Percentiles rank a stretch among this genome's conserved stretches.
These are phyloP conservation scores for Abscondita cerata DNA, from an alignment of 2,888 invertebrate species.

Conservation along the genomic window DNA sequence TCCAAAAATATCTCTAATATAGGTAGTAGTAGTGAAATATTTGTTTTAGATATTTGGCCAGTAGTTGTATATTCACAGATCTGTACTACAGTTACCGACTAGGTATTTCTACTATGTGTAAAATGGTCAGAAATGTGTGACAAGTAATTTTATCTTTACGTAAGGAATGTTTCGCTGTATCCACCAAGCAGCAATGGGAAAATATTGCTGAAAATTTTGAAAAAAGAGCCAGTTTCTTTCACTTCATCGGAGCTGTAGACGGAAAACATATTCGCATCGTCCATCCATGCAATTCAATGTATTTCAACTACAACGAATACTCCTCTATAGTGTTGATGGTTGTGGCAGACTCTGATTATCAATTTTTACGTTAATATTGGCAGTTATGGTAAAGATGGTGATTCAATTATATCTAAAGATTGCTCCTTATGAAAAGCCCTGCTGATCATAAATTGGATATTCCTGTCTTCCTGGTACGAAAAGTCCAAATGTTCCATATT, in stretches of 20 bases:
- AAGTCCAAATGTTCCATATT: no score
- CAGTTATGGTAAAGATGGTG: not conserved
- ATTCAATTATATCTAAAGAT: no score
- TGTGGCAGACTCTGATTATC: not conserved
- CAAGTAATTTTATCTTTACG: constrained; percentile 5
- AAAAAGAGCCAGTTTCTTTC: not conserved
- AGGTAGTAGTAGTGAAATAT: no score
- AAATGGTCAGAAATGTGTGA: constrained; percentile 19
- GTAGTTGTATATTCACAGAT: constrained; percentile 18
- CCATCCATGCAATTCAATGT: not conserved
- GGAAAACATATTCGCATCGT: no score
- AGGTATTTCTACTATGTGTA: constrained; percentile 21
- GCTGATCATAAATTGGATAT: no score
- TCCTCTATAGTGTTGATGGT: not conserved
- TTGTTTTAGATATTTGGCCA: constrained; percentile 24
- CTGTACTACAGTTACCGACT: constrained; percentile 20
- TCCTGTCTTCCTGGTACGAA: no score
- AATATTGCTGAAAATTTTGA: not conserved
- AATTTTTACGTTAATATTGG: not conserved
- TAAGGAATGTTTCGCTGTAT: constrained; percentile 12
- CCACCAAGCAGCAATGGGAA: constrained; percentile 1
- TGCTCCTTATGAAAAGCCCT: no score
- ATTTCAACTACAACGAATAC: not conserved
- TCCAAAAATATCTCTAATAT: no score
- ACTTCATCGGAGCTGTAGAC: constrained; percentile 3